A percentile compares a stretch with the other conserved stretches of the same genome.
These are phyloP conservation scores for Palythoa heliodiscus DNA, from an alignment of 92 coral and sea anemone species.

Conservation along the genomic window DNA sequence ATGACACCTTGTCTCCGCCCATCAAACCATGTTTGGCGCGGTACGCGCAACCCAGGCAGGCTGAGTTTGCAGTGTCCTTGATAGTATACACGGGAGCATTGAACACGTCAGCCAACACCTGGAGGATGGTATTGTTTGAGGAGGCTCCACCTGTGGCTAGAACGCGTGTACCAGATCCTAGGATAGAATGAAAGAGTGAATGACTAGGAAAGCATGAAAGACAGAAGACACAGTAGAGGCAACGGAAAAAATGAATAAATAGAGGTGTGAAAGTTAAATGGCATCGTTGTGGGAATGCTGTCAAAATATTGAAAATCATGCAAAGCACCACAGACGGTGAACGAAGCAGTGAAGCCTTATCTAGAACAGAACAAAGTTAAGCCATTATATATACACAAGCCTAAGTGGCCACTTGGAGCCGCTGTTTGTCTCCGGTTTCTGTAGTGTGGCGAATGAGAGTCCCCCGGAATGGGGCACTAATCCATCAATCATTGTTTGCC, in stretches of 20 bases:
- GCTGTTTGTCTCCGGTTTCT: too few species aligned
- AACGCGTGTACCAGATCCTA: constrained; percentile 77
- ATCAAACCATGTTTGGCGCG: constrained; percentile 90
- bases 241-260: neutral
- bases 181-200: neutral
- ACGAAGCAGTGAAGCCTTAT: too few species aligned
- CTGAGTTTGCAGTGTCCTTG: constrained; percentile 94
- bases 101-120: constrained; percentile 87
- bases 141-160: constrained; percentile 99
- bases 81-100: constrained; percentile 94
- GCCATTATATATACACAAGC: too few species aligned
- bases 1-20: constrained; percentile 56
- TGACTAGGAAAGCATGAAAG: neutral
- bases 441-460: too few species aligned
- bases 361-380: too few species aligned
- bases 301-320: too few species aligned
- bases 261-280: too few species aligned
- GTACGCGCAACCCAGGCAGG: constrained; percentile 95
- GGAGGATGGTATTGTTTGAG: constrained; percentile 85
- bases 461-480: too few species aligned
- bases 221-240: neutral
- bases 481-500: too few species aligned
- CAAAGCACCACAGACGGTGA: too few species aligned
- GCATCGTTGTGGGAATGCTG: too few species aligned
- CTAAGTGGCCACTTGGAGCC: too few species aligned